Evolutionary conservation across 2,113 vertebrate species (phyloP).

Genomic region (Myanophis thanlyinensis): DNA sequence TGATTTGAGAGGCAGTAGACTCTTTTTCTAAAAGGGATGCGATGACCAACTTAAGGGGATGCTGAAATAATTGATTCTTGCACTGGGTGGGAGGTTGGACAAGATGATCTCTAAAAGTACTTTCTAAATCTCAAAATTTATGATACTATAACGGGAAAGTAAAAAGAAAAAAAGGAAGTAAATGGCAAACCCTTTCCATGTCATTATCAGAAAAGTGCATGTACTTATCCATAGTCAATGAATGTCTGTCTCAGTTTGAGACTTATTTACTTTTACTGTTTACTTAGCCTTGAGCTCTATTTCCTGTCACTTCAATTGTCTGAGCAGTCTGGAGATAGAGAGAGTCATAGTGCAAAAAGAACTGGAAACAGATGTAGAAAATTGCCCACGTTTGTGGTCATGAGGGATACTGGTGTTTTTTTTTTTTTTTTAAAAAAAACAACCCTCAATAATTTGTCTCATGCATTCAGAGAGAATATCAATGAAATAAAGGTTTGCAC

Average conservation of each 20-base stretch:
- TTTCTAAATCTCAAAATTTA: background rate
- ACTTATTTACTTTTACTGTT: background rate
- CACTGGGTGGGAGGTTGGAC: background rate
- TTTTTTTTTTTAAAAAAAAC: background rate
- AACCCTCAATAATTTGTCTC: background rate
- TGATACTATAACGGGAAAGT: background rate
- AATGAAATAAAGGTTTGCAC: background rate
- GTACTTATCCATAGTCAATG: background rate
- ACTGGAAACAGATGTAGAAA: background rate
- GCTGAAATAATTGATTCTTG: background rate
- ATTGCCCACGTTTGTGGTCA: background rate
- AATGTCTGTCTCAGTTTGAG: background rate
- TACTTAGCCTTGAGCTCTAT: background rate
- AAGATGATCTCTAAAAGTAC: background rate
- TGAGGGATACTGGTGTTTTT: background rate
- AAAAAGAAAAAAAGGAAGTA: background rate
- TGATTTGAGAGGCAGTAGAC: background rate
- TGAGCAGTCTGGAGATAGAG: background rate
- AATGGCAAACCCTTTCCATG: background rate
- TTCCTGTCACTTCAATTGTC: background rate
- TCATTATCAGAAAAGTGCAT: background rate
- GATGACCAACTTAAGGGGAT: background rate
- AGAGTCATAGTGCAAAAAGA: background rate
- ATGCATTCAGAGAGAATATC: background rate
- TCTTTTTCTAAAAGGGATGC: background rate